These are phyloP conservation scores for Orchesella flavescens DNA, from an alignment of 2,888 invertebrate species.

Conservation along the genomic window DNA sequence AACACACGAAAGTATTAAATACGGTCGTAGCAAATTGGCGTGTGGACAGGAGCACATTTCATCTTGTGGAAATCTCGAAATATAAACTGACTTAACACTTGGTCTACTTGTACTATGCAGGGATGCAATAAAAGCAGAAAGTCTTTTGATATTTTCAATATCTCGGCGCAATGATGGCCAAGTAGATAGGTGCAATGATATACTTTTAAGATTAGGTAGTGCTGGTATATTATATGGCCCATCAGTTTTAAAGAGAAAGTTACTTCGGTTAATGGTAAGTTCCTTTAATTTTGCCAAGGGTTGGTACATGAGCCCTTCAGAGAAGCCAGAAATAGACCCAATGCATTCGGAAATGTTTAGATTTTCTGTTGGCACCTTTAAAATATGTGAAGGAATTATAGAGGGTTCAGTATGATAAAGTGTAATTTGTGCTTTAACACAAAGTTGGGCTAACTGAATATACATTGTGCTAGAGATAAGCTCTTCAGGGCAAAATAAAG, in stretches of 20 bases:
- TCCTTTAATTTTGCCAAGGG: neutral
- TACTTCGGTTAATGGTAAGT: neutral
- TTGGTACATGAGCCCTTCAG: neutral
- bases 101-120: neutral
- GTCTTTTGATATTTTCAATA: neutral
- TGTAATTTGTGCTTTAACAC: neutral
- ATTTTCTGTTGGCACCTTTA: neutral
- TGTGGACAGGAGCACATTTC: neutral
- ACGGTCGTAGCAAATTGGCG: constrained; percentile 17
- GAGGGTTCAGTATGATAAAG: neutral
- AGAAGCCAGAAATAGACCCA: constrained; percentile 6
- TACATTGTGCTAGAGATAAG: neutral
- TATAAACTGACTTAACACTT: neutral
- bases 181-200: neutral
- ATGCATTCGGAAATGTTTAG: neutral
- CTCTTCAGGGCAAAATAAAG: constrained; percentile 20
- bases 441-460: neutral
- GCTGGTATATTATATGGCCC: neutral
- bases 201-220: neutral
- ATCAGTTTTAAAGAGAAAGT: neutral
- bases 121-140: constrained; percentile 2
- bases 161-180: constrained; percentile 2
- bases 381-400: neutral
- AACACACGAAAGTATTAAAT: neutral
- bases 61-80: neutral